Evolutionary conservation across 1,140 invertebrate genomes (phyloP).

Genomic region (Hycleus phaleratus): DNA sequence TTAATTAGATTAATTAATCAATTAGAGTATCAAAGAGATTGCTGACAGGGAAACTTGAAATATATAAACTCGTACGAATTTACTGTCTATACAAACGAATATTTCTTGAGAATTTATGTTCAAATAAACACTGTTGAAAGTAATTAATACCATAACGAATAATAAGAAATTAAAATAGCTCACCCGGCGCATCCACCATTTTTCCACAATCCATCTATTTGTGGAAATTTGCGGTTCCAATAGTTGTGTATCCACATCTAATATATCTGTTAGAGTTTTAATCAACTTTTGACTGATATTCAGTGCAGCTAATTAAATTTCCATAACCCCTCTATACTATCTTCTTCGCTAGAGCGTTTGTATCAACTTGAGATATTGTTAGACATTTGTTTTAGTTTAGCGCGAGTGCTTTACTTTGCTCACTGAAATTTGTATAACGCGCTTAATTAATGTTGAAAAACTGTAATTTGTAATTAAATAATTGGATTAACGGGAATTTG

Average conservation of each 20-base stretch:
- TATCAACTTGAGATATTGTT: slow-evolving; percentile 25
- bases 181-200: neutral
- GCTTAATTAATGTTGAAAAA: slow-evolving; percentile 26
- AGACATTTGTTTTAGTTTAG: slow-evolving; percentile 24
- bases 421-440: slow-evolving; percentile 23
- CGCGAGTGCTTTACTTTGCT: slow-evolving; percentile 19
- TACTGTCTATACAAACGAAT: no score
- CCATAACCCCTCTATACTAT: slow-evolving; percentile 9
- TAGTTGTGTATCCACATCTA: neutral
- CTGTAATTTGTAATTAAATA: slow-evolving; percentile 28
- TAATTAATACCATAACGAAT: no score
- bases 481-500: slow-evolving; percentile 22
- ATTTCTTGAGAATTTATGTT: no score
- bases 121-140: no score
- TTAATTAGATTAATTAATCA: slow-evolving; percentile 2
- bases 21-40: neutral
- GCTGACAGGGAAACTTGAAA: neutral
- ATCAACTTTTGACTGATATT: slow-evolving; percentile 29
- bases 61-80: no score
- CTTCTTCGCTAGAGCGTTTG: neutral
- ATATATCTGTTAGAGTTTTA: slow-evolving; percentile 27
- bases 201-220: neutral
- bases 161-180: neutral
- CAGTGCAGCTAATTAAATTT: slow-evolving; percentile 26
- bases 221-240: no score